These are phyloP conservation scores for Paratrypauchen microcephalus DNA, from an alignment of 2,797 vertebrate genomes.

Conservation along the genomic window DNA sequence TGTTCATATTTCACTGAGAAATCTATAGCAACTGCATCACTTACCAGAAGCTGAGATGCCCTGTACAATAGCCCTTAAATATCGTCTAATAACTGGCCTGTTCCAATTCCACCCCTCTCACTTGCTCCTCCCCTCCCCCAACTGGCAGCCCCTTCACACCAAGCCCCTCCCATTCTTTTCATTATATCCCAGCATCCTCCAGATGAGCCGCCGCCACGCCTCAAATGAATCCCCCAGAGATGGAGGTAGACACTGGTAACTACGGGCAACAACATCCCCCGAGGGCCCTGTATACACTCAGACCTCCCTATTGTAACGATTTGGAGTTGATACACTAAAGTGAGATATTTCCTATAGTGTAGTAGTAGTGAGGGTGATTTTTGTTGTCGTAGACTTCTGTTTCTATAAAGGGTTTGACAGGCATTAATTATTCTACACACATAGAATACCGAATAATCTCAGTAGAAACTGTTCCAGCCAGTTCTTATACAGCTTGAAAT, in stretches of 20 bases:
- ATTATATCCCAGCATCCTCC: slow-evolving; percentile 56
- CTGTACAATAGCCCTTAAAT: slow-evolving; percentile 49
- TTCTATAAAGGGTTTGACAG: slow-evolving; percentile 12
- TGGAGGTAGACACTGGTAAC: slow-evolving; percentile 56
- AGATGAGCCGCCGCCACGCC: slow-evolving; percentile 38
- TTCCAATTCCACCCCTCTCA: slow-evolving; percentile 26
- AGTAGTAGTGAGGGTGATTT: neutral
- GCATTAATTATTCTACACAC: neutral
- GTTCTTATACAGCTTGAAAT: neutral
- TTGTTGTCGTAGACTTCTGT: neutral
- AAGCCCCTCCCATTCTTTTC: slow-evolving; percentile 46
- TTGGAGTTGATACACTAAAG: slow-evolving; percentile 22
- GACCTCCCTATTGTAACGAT: slow-evolving; percentile 63
- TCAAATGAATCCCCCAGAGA: slow-evolving; percentile 41
- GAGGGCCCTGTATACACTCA: slow-evolving; percentile 59
- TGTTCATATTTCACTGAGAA: slow-evolving; percentile 2
- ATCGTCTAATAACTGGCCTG: slow-evolving; percentile 44
- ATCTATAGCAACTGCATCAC: slow-evolving; percentile 24
- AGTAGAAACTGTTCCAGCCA: neutral
- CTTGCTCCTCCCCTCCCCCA: slow-evolving; percentile 65
- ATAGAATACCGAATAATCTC: neutral
- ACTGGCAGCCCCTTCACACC: slow-evolving; percentile 56
- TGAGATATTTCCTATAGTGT: neutral
- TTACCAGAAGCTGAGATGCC: slow-evolving; percentile 60
- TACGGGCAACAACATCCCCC: slow-evolving; percentile 72